Evolutionary conservation across 2,113 vertebrate genomes (phyloP), one percentile per base, ranked within the genome.

Genomic region (Paramisgurnus dabryanus): DNA sequence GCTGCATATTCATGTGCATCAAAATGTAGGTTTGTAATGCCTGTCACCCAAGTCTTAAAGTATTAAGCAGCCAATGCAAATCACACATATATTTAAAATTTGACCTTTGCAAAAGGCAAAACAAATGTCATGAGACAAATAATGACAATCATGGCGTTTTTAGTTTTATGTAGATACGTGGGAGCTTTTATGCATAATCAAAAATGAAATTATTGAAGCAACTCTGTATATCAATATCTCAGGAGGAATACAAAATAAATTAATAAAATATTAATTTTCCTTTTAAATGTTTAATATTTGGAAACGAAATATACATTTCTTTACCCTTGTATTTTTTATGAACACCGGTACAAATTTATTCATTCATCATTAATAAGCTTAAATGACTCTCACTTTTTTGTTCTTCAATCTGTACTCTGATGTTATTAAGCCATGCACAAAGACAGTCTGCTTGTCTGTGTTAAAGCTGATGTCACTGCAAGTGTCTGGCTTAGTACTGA

Each of bases 381-480:
- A 34, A 34, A 34, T 3, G 3, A 34, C 27, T 34, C 10, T 47
- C 2, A 47, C 45, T 15, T 17, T 57, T 17, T 15, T 55, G 12
- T 15, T 55, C 12, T 17, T 17, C 15, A 6, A 3, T 55, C 53
- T 53, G 11, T 13, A 53, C 50, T 13, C 50, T 15, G 45, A 47
- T 57, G 17, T 57, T 57, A 1, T 57, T n/a, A n/a, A 17, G 53
- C 15, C 53, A n/a, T n/a, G 17, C 8, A 58, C 60, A 61, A 18
- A 45, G 43, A 75, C 12, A 75, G 7, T 7, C 3, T 0, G 7
- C 13, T 50, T 65, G 1, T 27, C 61, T 67, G 10, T 41, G 0
- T 68, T 73, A 60, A 84, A 18, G 45, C 10, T 76, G 66, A 70
- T 68, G 55, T 63, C 71, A 47, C 71, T 64, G 68, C 77, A 78